Conservation (phyloP, 2,888 invertebrate species). For the Tipula helvola region DNA sequence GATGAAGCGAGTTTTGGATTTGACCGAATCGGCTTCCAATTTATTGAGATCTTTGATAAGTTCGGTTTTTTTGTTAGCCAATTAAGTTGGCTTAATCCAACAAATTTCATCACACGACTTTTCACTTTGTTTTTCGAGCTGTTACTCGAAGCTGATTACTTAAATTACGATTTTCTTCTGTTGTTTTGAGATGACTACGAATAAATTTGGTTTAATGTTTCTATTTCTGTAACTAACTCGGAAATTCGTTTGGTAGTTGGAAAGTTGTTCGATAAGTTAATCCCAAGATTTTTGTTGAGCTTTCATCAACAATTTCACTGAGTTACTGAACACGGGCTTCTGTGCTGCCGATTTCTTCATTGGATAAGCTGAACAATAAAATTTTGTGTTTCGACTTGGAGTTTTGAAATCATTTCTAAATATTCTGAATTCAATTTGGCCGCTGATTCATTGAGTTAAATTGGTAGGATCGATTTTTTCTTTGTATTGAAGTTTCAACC, state of each 20-base stretch:
- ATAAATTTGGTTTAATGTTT: too few relatives aligned
- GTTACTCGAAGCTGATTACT: too few relatives aligned
- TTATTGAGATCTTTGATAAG: not conserved
- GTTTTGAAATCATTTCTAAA: not conserved
- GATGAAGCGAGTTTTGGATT: not conserved
- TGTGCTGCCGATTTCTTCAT: not conserved
- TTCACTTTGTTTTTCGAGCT: too few relatives aligned
- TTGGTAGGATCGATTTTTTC: not conserved
- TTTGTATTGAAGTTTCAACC: not conserved
- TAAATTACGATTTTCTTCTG: too few relatives aligned
- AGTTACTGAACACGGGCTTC: not conserved
- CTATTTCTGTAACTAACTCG: not conserved
- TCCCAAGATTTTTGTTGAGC: not conserved
- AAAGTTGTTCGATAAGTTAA: not conserved
- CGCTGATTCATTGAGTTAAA: not conserved
- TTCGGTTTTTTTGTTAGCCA: too few relatives aligned
- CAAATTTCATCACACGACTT: too few relatives aligned
- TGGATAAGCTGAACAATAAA: not conserved
- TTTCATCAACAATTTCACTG: not conserved
- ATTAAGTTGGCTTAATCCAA: too few relatives aligned
- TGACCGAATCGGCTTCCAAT: not conserved
- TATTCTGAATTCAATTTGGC: not conserved
- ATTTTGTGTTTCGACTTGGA: not conserved
- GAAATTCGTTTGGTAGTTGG: not conserved
- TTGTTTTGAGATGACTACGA: too few relatives aligned